These are phyloP conservation scores for Callyntrura guangdongensis DNA, from an alignment of 2,888 invertebrate species.

Conservation along the genomic window DNA sequence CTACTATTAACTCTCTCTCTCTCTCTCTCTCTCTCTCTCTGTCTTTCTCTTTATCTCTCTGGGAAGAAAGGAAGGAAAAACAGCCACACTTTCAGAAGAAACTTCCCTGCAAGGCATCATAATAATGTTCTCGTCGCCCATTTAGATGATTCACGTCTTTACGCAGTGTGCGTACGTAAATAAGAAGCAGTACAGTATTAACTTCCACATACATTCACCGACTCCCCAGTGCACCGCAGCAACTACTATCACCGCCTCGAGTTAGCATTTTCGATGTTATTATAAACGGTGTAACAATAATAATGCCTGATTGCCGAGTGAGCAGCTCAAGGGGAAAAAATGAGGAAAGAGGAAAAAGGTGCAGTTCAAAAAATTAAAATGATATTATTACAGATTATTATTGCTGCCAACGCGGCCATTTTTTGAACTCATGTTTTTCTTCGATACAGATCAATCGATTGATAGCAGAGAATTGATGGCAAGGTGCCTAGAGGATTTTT, in stretches of 20 bases:
- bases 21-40: too few relatives aligned
- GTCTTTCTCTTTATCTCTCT: background rate
- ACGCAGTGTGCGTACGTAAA: constrained; percentile 11
- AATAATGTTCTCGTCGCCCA: background rate
- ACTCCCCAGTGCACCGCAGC: background rate
- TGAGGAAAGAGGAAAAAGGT: constrained; percentile 36
- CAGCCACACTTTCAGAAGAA: constrained; percentile 29
- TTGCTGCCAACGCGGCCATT: constrained; percentile 54
- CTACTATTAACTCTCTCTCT: constrained; percentile 22
- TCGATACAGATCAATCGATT: constrained; percentile 25
- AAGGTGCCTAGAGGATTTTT: constrained; percentile 55
- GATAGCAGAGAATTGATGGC: background rate
- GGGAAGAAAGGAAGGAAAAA: constrained; percentile 38
- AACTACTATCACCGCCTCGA: constrained; percentile 34
- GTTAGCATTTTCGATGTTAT: constrained; percentile 19
- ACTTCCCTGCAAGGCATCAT: constrained; percentile 63
- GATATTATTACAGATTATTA: constrained; percentile 70
- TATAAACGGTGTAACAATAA: constrained; percentile 40
- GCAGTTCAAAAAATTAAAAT: constrained; percentile 72
- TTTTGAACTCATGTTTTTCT: constrained; percentile 32
- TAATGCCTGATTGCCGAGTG: constrained; percentile 13
- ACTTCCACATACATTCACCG: too few relatives aligned
- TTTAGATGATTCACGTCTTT: constrained; percentile 47
- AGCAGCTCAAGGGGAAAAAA: constrained; percentile 6
- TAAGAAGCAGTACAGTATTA: constrained; percentile 7